A percentile compares a stretch with the other conserved stretches of the same genome.
Conservation (phyloP, 2,113 vertebrate genomes). For the Hippopotamus amphibius region DNA sequence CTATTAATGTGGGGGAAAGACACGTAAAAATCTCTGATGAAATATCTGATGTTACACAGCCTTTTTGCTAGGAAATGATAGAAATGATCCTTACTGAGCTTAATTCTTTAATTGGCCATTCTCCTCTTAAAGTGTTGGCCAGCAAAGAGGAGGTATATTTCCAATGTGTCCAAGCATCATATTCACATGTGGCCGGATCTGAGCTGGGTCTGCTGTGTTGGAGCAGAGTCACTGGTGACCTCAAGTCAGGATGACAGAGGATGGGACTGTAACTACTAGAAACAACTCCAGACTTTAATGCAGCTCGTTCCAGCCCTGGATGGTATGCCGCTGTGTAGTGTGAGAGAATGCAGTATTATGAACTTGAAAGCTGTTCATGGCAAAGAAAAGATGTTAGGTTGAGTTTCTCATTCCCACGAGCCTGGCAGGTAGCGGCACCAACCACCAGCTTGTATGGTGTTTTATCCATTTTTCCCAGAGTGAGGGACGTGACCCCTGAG, state of each 20-base stretch:
- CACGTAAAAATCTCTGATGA: neutral
- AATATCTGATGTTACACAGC: neutral
- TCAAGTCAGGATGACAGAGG: neutral
- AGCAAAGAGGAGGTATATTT: neutral
- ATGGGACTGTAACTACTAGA: accelerated
- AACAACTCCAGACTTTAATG: neutral
- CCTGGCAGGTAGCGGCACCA: neutral
- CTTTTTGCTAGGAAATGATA: neutral
- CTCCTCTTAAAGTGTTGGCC: neutral
- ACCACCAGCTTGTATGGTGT: accelerated
- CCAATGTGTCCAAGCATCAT: accelerated
- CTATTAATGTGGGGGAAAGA: neutral
- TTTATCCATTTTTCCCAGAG: neutral
- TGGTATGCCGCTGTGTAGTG: neutral
- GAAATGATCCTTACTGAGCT: neutral
- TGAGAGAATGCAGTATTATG: neutral
- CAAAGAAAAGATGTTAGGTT: neutral
- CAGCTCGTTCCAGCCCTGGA: accelerated
- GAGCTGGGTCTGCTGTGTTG: accelerated
- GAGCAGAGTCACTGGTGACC: neutral
- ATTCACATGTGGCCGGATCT: accelerated
- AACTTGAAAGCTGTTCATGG: neutral
- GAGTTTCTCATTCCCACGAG: neutral
- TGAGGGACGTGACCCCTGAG: too few relatives aligned
- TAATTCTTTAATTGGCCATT: neutral